Conservation (phyloP, 2,888 invertebrate genomes). For the Hirtodrosophila cameraria region DNA sequence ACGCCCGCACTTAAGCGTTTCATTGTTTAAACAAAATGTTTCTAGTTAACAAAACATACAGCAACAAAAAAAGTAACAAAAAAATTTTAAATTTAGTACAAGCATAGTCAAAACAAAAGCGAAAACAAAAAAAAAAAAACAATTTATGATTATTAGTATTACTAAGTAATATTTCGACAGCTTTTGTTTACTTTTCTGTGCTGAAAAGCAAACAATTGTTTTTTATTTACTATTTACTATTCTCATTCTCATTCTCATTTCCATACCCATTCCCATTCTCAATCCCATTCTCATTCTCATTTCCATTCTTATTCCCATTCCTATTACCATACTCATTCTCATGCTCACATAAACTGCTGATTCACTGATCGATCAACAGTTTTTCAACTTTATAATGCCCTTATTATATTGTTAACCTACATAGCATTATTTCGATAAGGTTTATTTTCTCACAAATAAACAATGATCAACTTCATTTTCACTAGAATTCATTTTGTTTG, state of each 20-base stretch:
- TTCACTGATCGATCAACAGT: slow-evolving; percentile 16
- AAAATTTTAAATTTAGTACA: slow-evolving; percentile 5
- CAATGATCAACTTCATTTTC: not conserved
- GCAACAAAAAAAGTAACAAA: not conserved
- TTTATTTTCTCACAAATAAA: slow-evolving; percentile 6
- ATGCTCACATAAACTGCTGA: slow-evolving; percentile 18
- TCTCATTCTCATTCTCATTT: slow-evolving; percentile 1
- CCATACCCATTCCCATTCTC: not conserved
- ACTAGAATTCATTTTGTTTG: too few relatives aligned
- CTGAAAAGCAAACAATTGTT: slow-evolving; percentile 41
- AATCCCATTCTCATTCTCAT: slow-evolving; percentile 19
- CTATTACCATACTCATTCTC: slow-evolving; percentile 7
- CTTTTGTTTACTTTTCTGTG: slow-evolving; percentile 26
- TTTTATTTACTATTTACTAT: slow-evolving; percentile 54
- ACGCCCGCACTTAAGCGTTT: slow-evolving; percentile 42
- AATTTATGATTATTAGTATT: slow-evolving; percentile 65
- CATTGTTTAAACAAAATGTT: slow-evolving; percentile 55
- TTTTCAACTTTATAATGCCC: slow-evolving; percentile 1
- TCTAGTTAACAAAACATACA: slow-evolving; percentile 44
- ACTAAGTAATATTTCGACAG: slow-evolving; percentile 61
- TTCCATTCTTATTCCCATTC: slow-evolving; percentile 1
- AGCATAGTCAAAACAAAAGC: slow-evolving; percentile 2
- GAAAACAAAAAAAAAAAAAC: slow-evolving; percentile 15
- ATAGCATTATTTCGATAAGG: not conserved
- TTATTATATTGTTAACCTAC: slow-evolving; percentile 11